Conservation (phyloP, 2,888 invertebrate genomes). For the Tethea ocularis region DNA sequence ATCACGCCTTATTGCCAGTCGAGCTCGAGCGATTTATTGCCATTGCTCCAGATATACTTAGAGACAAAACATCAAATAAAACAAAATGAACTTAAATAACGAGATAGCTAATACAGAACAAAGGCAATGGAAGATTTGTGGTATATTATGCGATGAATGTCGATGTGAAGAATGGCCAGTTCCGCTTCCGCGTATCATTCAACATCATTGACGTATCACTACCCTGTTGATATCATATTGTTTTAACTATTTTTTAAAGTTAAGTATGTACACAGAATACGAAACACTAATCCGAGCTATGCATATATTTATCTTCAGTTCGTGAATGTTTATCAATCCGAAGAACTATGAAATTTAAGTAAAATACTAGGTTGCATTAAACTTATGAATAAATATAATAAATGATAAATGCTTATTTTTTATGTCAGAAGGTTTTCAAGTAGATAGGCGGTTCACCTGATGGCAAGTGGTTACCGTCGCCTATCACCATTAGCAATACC, state of each 20-base stretch:
- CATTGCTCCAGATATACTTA: constrained; percentile 1
- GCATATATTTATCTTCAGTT: too few species aligned
- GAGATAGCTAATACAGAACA: neutral
- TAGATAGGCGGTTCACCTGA: too few species aligned
- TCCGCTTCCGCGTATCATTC: constrained; percentile 5
- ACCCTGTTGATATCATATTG: neutral
- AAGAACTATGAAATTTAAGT: too few species aligned
- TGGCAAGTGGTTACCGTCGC: too few species aligned
- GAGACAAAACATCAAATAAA: constrained; percentile 1
- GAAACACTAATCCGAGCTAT: too few species aligned
- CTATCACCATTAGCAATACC: too few species aligned
- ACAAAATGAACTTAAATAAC: neutral
- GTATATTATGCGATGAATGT: constrained; percentile 4
- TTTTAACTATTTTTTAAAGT: neutral
- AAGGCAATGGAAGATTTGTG: constrained; percentile 3
- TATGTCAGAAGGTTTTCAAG: too few species aligned
- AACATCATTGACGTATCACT: neutral
- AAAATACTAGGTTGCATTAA: too few species aligned
- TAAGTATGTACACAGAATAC: too few species aligned
- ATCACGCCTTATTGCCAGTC: constrained; percentile 3
- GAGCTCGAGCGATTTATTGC: constrained; percentile 6
- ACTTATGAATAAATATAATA: too few species aligned
- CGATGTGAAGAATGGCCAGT: neutral
- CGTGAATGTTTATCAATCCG: too few species aligned
- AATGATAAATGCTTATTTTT: too few species aligned